phyloP scores from a whole-genome alignment of 2,888 invertebrate genomes.

The Macrosiphum euphorbiae region DNA sequence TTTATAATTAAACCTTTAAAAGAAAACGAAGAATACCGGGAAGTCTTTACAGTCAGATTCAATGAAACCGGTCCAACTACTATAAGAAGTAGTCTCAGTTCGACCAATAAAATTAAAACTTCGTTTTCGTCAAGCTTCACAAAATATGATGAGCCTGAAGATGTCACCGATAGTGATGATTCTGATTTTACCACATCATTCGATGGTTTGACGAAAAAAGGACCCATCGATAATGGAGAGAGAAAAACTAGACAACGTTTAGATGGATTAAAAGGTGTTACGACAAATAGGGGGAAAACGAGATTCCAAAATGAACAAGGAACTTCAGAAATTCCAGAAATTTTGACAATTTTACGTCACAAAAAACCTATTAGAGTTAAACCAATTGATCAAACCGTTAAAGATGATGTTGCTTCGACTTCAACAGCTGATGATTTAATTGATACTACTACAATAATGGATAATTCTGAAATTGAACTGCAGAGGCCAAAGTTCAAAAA shows the following conservation, averaged over 20 bases:
- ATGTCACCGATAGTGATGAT: background rate
- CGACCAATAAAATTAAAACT: slow-evolving; percentile 27
- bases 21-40: slow-evolving; percentile 43
- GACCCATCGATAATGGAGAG: slow-evolving; percentile 22
- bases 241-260: slow-evolving; percentile 55
- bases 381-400: slow-evolving; percentile 25
- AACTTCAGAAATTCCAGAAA: slow-evolving; percentile 53
- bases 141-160: slow-evolving; percentile 34
- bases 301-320: slow-evolving; percentile 54
- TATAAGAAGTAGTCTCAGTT: background rate
- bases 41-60: slow-evolving; percentile 12
- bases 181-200: slow-evolving; percentile 35
- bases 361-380: slow-evolving; percentile 52
- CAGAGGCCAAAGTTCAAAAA: slow-evolving; percentile 57
- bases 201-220: slow-evolving; percentile 35
- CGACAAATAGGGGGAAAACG: slow-evolving; percentile 52
- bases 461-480: slow-evolving; percentile 38
- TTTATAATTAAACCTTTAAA: slow-evolving; percentile 3
- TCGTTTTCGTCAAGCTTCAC: slow-evolving; percentile 13
- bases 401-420: slow-evolving; percentile 32
- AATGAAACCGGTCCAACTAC: slow-evolving; percentile 44
- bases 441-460: slow-evolving; percentile 29
- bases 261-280: slow-evolving; percentile 51
- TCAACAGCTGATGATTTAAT: slow-evolving; percentile 4
- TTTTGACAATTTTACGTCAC: slow-evolving; percentile 15